A percentile compares a stretch with the other conserved stretches of the same genome.
Conservation (phyloP, 1,140 invertebrate genomes). For the Samia ricini region DNA sequence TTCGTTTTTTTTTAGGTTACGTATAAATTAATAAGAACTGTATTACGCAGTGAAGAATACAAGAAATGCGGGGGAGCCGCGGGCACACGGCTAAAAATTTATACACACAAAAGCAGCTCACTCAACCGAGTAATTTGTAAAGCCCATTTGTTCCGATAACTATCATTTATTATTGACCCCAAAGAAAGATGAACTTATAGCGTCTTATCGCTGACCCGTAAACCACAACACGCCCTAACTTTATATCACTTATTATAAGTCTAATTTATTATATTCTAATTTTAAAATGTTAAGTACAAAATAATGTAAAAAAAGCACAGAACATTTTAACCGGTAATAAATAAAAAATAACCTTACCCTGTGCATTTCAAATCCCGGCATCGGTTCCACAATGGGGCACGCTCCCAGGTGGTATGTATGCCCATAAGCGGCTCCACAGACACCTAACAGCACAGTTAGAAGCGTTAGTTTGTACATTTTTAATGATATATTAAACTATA, state of each 20-base stretch:
- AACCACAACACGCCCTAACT: not conserved
- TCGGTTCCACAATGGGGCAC: slow-evolving; percentile 85
- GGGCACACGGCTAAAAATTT: no score
- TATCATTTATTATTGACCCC: not conserved
- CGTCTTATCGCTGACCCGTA: not conserved
- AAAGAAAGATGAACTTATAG: not conserved
- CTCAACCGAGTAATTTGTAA: no score
- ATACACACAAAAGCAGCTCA: no score
- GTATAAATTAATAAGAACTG: no score
- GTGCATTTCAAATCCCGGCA: slow-evolving; percentile 84
- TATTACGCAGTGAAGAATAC: no score
- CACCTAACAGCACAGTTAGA: slow-evolving; percentile 40
- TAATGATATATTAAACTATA: not conserved
- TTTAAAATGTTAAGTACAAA: no score
- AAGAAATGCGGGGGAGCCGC: no score
- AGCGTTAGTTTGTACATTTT: slow-evolving; percentile 38
- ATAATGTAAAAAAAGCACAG: no score
- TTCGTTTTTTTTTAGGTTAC: no score
- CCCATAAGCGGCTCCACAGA: slow-evolving; percentile 41
- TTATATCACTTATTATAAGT: not conserved
- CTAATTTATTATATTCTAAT: no score
- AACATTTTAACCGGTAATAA: no score
- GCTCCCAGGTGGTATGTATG: slow-evolving; percentile 86
- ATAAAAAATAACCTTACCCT: slow-evolving; percentile 76
- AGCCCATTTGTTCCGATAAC: no score